phyloP scores from a whole-genome alignment of 2,113 vertebrate species.

The Procavia capensis region DNA sequence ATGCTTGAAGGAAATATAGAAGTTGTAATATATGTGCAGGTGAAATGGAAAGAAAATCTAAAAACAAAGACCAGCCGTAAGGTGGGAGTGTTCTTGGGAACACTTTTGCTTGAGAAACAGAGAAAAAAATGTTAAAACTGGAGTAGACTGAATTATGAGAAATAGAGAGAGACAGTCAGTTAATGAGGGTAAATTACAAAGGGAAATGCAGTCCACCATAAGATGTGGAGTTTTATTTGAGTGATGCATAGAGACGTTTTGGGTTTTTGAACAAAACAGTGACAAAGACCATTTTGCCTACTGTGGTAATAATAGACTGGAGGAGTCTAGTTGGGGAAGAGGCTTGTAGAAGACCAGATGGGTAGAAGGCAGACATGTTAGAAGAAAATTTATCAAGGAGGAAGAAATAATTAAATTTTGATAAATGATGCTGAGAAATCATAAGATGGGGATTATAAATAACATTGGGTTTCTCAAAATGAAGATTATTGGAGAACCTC shows the following conservation, averaged over 20 bases:
- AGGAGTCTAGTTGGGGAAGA: accelerated
- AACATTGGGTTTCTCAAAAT: not conserved
- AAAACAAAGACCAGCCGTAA: not conserved
- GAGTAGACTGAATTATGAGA: not conserved
- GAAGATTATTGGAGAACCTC: not conserved
- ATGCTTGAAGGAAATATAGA: not conserved
- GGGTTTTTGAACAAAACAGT: not conserved
- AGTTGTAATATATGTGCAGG: not conserved
- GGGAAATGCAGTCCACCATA: accelerated
- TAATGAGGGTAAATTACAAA: not conserved
- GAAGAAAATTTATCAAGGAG: not conserved
- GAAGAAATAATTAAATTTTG: not conserved
- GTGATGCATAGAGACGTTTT: too few relatives aligned
- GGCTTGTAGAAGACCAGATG: not conserved
- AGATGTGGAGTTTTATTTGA: not conserved
- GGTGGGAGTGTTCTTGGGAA: not conserved
- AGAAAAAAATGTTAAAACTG: not conserved
- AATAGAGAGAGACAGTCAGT: not conserved
- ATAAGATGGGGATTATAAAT: not conserved
- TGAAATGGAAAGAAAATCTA: not conserved
- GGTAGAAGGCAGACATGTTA: not conserved
- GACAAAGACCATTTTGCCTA: not conserved
- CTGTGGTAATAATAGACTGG: not conserved
- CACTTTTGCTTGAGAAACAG: not conserved
- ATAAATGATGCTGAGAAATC: not conserved